Evolutionary conservation across 2,888 invertebrate genomes (phyloP).

Genomic region (Coelopa pilipes): DNA sequence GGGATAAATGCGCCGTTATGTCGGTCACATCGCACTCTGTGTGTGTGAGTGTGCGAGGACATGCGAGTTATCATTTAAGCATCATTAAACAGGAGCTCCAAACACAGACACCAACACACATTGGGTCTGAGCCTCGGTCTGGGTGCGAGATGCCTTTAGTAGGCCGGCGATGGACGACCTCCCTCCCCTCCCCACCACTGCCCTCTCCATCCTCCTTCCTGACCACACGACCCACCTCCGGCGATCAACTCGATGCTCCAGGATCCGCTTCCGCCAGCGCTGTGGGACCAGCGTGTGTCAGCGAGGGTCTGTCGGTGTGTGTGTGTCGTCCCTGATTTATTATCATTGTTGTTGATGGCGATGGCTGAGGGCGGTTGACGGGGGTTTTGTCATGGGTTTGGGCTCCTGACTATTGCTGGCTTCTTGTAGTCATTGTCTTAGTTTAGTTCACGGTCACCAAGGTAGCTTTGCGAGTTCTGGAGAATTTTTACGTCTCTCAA

Average conservation of each 20-base stretch:
- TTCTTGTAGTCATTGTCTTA: background rate
- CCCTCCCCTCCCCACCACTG: background rate
- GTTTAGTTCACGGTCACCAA: background rate
- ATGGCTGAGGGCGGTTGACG: too few relatives aligned
- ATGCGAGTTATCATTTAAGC: background rate
- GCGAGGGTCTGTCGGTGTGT: background rate
- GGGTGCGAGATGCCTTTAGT: background rate
- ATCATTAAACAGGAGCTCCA: slow-evolving; percentile 1
- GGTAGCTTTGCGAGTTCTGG: background rate
- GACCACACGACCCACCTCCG: slow-evolving; percentile 17
- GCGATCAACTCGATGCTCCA: slow-evolving; percentile 7
- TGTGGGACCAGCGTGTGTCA: background rate
- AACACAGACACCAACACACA: background rate
- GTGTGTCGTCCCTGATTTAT: background rate
- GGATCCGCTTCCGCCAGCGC: background rate
- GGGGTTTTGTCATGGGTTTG: background rate
- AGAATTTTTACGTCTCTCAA: too few relatives aligned
- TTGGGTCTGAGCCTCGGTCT: background rate
- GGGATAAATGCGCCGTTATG: background rate
- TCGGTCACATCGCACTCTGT: background rate
- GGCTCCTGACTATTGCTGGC: background rate
- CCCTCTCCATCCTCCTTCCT: too few relatives aligned
- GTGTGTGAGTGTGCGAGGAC: background rate
- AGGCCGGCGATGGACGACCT: background rate
- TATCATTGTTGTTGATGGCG: slow-evolving; percentile 4